Conservation (phyloP, 2,113 vertebrate species). For the Apaloderma vittatum region DNA sequence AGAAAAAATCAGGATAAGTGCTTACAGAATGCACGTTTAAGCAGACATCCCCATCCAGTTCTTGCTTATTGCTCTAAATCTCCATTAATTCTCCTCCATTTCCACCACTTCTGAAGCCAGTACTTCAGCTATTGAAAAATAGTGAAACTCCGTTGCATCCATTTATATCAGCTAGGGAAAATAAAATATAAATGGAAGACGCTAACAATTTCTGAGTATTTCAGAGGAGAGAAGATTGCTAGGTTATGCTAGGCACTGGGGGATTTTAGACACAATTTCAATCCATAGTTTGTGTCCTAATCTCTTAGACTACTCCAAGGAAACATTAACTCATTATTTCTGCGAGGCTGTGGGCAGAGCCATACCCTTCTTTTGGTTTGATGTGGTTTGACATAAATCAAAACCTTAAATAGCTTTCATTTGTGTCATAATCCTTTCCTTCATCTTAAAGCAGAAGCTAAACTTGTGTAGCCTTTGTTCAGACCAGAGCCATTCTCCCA, state of each 20-base stretch:
- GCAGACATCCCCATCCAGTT: background rate
- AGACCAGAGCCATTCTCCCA: background rate
- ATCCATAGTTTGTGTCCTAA: background rate
- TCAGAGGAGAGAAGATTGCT: background rate
- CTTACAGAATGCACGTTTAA: background rate
- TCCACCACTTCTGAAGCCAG: background rate
- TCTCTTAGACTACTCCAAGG: background rate
- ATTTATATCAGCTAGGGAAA: background rate
- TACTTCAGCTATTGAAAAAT: background rate
- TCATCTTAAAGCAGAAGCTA: background rate
- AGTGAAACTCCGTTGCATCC: background rate
- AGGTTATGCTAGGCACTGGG: background rate
- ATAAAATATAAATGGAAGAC: background rate
- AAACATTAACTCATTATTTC: background rate
- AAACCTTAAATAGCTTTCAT: background rate
- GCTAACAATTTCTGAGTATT: background rate
- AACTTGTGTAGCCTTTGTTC: background rate
- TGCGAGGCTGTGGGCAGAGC: background rate
- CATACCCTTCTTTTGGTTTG: background rate
- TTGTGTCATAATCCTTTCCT: background rate
- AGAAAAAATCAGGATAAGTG: background rate
- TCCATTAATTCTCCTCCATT: background rate
- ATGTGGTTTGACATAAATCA: background rate
- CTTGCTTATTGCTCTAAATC: background rate
- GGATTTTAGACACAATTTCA: background rate